Evolutionary conservation across 2,113 vertebrate species (phyloP).

Genomic region (Syngnathus typhle): DNA sequence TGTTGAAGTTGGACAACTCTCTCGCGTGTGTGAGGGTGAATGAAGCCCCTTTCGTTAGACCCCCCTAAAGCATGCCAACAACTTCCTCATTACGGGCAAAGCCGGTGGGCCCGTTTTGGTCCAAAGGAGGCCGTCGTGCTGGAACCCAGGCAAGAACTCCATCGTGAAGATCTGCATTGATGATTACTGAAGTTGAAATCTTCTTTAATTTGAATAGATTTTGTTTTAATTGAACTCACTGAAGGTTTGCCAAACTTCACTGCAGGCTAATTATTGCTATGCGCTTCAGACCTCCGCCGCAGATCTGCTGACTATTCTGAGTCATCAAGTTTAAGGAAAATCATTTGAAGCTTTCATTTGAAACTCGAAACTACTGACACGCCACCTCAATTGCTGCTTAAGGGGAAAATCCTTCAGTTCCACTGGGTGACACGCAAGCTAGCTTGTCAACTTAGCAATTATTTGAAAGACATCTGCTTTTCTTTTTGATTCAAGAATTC

Average conservation of each 20-base stretch:
- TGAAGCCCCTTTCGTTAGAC: slow-evolving; percentile 16
- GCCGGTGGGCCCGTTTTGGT: slow-evolving; percentile 12
- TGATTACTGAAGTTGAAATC: neutral
- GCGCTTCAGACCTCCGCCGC: slow-evolving; percentile 2
- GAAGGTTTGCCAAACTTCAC: neutral
- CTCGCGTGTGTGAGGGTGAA: slow-evolving; percentile 21
- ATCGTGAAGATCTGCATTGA: slow-evolving; percentile 12
- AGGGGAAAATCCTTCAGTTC: slow-evolving; percentile 3
- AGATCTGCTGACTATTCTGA: slow-evolving; percentile 4
- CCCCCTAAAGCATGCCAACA: slow-evolving; percentile 27
- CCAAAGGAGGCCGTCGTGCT: slow-evolving; percentile 17
- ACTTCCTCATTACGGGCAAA: slow-evolving; percentile 33
- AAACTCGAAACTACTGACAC: neutral
- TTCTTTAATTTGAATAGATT: neutral
- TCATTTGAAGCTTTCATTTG: slow-evolving; percentile 7
- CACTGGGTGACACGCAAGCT: neutral
- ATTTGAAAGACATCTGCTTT: neutral
- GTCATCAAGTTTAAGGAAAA: slow-evolving; percentile 12
- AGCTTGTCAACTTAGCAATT: neutral
- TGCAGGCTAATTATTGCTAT: neutral
- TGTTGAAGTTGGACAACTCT: slow-evolving; percentile 18
- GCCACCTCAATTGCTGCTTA: neutral
- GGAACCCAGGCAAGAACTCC: slow-evolving; percentile 10
- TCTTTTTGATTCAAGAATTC: neutral
- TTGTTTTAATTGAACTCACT: neutral